Evolutionary conservation across 2,797 vertebrate species (phyloP).

Genomic region (Thunnus albacares): DNA sequence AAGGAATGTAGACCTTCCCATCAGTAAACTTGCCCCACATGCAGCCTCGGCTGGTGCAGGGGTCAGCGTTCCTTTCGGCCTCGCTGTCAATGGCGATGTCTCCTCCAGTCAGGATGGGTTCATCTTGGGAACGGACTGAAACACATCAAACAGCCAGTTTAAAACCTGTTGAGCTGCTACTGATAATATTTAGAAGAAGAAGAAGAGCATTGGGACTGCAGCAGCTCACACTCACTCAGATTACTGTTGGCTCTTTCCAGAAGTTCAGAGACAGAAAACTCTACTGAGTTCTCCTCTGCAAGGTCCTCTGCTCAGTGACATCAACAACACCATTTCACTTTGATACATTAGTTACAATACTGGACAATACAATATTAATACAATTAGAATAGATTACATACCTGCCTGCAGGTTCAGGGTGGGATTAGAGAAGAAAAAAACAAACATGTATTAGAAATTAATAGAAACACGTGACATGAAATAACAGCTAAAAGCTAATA

Average conservation of each 20-base stretch:
- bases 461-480: neutral
- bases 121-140: slow-evolving; percentile 69
- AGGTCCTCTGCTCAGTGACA: slow-evolving; percentile 37
- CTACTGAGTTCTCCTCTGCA: slow-evolving; percentile 50
- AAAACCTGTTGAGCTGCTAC: neutral
- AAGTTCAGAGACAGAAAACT: slow-evolving; percentile 78
- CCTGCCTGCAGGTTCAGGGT: slow-evolving; percentile 47
- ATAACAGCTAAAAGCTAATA: neutral
- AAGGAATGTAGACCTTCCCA: slow-evolving; percentile 81
- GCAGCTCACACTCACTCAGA: slow-evolving; percentile 60
- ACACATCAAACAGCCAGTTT: slow-evolving; percentile 10
- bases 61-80: slow-evolving; percentile 80
- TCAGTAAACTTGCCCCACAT: slow-evolving; percentile 77
- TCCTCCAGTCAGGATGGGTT: slow-evolving; percentile 68
- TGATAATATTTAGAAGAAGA: neutral
- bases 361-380: neutral
- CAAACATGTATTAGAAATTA: slow-evolving; percentile 3
- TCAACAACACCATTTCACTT: slow-evolving; percentile 9
- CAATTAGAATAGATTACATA: slow-evolving; percentile 9
- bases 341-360: neutral
- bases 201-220: neutral
- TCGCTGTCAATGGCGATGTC: slow-evolving; percentile 75
- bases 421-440: neutral
- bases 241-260: slow-evolving; percentile 79
- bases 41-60: slow-evolving; percentile 74